phyloP scores from a whole-genome alignment of 2,797 vertebrate genomes.

The Oryzias sinensis region DNA sequence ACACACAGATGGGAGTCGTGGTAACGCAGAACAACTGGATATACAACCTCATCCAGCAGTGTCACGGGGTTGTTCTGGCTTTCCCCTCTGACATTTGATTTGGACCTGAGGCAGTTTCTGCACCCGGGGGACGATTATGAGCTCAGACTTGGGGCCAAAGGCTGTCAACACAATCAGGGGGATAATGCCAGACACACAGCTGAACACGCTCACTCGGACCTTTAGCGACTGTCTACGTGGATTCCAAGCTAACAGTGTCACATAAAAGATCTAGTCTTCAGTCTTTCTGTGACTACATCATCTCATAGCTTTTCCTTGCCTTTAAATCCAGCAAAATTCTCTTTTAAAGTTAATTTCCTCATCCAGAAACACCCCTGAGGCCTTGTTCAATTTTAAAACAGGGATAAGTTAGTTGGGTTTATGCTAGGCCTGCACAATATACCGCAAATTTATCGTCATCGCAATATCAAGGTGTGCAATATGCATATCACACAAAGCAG shows the following conservation, averaged over 20 bases:
- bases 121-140: slow-evolving; percentile 50
- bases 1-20: slow-evolving; percentile 15
- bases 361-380: too few relatives aligned
- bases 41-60: neutral
- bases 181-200: slow-evolving; percentile 53
- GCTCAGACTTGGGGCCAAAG: slow-evolving; percentile 41
- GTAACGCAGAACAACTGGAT: slow-evolving; percentile 25
- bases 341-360: slow-evolving; percentile 7
- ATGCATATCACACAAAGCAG: too few relatives aligned
- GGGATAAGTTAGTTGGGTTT: too few relatives aligned
- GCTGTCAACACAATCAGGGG: slow-evolving; percentile 55
- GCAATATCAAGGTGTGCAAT: too few relatives aligned
- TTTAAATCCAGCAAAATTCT: slow-evolving; percentile 41
- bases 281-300: neutral
- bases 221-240: slow-evolving; percentile 10
- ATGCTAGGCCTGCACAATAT: too few relatives aligned
- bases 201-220: slow-evolving; percentile 15
- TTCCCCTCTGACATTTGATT: slow-evolving; percentile 47
- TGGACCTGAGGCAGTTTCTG: slow-evolving; percentile 38
- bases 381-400: too few relatives aligned
- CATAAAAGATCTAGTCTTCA: slow-evolving; percentile 22
- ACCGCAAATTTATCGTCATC: too few relatives aligned
- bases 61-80: slow-evolving; percentile 22
- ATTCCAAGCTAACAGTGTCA: slow-evolving; percentile 17
- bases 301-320: slow-evolving; percentile 48